These are phyloP conservation scores for Lepidocyrtoides sp. DNA, from an alignment of 2,888 invertebrate genomes.

Conservation along the genomic window DNA sequence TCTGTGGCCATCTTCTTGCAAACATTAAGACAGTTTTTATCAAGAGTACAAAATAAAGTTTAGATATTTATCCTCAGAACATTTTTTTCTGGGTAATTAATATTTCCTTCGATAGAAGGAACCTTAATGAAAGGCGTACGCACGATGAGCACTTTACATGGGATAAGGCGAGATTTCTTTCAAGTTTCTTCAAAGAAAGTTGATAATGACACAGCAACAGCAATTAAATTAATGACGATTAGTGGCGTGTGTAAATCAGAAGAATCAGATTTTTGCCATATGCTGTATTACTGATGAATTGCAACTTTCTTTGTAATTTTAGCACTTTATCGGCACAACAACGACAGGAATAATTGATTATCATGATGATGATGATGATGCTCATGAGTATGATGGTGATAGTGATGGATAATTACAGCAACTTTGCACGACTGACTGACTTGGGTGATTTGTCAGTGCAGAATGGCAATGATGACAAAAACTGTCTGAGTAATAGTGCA, in stretches of 20 bases:
- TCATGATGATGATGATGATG: background rate
- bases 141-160: background rate
- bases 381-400: background rate
- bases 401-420: conserved; percentile 42
- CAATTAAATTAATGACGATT: conserved; percentile 24
- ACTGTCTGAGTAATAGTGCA: conserved; percentile 37
- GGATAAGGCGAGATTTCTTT: background rate
- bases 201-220: conserved; percentile 13
- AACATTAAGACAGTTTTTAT: background rate
- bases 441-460: conserved; percentile 48
- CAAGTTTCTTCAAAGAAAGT: background rate
- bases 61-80: too few species aligned
- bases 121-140: background rate
- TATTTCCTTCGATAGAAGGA: background rate
- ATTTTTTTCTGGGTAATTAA: too few species aligned
- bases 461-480: conserved; percentile 28
- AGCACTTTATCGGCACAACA: background rate
- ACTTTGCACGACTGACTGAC: conserved; percentile 47
- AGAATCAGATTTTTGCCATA: background rate
- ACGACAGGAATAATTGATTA: background rate
- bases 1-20: background rate
- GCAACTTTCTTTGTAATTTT: background rate
- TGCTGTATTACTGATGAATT: background rate
- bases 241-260: background rate
- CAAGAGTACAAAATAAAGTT: too few species aligned